Conservation (phyloP, 2,888 invertebrate genomes). For the Agonopterix arenella region DNA sequence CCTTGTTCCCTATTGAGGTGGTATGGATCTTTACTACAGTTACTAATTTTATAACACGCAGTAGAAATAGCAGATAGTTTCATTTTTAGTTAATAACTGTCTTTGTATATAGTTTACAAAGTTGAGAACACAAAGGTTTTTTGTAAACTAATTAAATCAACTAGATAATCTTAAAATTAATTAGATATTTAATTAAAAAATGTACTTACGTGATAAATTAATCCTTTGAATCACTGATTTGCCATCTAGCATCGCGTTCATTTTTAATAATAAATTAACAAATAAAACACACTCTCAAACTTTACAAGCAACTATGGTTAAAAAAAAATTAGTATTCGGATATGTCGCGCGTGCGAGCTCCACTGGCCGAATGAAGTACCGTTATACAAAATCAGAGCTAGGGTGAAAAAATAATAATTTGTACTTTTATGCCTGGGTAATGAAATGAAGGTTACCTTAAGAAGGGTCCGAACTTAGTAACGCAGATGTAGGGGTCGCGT, state of each 20-base stretch:
- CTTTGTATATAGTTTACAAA: too few species aligned
- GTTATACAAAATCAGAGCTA: constrained; percentile 42
- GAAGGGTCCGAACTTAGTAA: constrained; percentile 31
- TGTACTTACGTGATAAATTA: too few species aligned
- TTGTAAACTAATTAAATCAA: too few species aligned
- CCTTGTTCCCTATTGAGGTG: too few species aligned
- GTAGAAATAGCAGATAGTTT: too few species aligned
- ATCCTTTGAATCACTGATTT: constrained; percentile 11
- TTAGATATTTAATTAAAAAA: too few species aligned
- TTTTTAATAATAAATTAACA: constrained; percentile 6
- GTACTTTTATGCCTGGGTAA: neutral
- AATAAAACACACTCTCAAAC: neutral
- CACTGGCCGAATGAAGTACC: constrained; percentile 37
- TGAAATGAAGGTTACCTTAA: constrained; percentile 12
- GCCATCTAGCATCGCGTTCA: constrained; percentile 31
- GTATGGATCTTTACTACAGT: too few species aligned
- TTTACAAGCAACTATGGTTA: neutral
- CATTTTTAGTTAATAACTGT: too few species aligned
- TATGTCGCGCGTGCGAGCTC: constrained; percentile 27
- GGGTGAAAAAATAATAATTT: constrained; percentile 41
- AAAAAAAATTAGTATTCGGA: constrained; percentile 8
- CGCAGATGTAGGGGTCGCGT: constrained; percentile 44
- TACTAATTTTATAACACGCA: too few species aligned
- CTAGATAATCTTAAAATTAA: too few species aligned
- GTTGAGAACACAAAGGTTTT: too few species aligned